These are phyloP conservation scores for Colistium nudipinnis DNA, from an alignment of 2,113 vertebrate species.

Conservation along the genomic window DNA sequence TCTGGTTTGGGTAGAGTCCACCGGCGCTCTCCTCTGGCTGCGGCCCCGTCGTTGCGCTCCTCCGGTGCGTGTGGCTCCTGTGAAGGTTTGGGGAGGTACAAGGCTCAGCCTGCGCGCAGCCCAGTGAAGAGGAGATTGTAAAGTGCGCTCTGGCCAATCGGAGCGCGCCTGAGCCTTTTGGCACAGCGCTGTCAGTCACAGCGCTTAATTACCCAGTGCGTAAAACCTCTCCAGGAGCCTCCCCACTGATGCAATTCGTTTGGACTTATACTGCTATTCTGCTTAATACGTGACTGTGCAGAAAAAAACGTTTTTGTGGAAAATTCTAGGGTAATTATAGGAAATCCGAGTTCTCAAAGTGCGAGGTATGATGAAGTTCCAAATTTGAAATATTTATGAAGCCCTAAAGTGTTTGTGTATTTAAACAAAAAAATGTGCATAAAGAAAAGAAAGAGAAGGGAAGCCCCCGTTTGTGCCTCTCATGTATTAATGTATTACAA, in stretches of 20 bases:
- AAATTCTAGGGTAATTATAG: neutral
- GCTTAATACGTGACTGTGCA: no score
- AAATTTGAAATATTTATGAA: no score
- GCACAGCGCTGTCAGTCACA: slow-evolving; percentile 79
- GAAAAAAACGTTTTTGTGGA: no score
- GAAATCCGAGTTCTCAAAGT: no score
- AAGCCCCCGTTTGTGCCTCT: no score
- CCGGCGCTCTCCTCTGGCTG: slow-evolving; percentile 40
- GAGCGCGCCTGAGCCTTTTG: slow-evolving; percentile 77
- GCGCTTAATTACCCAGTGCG: slow-evolving; percentile 67
- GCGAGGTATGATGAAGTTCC: no score
- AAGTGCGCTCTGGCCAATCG: slow-evolving; percentile 77
- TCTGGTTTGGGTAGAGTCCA: slow-evolving; percentile 49
- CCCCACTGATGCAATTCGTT: slow-evolving; percentile 26
- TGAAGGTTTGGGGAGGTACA: slow-evolving; percentile 42
- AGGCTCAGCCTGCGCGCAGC: slow-evolving; percentile 49
- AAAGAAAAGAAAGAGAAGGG: no score
- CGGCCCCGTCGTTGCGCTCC: slow-evolving; percentile 29
- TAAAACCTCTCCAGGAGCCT: slow-evolving; percentile 63
- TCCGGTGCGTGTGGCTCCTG: slow-evolving; percentile 50
- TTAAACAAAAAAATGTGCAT: neutral
- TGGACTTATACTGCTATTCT: slow-evolving; percentile 14
- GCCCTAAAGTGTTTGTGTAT: no score
- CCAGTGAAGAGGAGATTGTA: slow-evolving; percentile 66
- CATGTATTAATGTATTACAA: no score